These are phyloP conservation scores for Adelosebastes latens DNA, from an alignment of 2,797 vertebrate species.

Conservation along the genomic window DNA sequence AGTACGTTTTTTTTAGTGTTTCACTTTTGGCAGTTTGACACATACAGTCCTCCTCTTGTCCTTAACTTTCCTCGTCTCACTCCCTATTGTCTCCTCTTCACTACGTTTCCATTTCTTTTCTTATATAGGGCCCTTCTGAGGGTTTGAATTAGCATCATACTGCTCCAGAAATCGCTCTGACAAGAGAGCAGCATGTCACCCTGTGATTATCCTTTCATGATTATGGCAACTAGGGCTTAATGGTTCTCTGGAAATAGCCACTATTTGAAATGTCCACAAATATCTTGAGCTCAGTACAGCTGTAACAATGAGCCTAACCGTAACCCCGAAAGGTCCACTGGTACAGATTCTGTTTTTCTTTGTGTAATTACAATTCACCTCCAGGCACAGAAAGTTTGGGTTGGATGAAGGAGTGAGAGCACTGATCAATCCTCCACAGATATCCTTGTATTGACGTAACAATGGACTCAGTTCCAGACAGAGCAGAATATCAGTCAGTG, in stretches of 20 bases:
- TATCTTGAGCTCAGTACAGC: constrained; percentile 22
- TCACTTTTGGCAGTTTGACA: neutral
- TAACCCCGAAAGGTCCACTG: neutral
- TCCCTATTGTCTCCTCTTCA: neutral
- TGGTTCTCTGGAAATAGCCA: constrained; percentile 44
- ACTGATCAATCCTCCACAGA: constrained; percentile 40
- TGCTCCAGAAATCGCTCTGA: constrained; percentile 41
- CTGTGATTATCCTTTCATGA: constrained; percentile 59
- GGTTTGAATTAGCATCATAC: constrained; percentile 31
- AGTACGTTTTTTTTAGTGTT: neutral
- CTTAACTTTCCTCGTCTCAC: neutral
- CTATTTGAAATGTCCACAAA: constrained; percentile 53
- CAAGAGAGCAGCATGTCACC: constrained; percentile 39
- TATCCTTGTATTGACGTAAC: constrained; percentile 35
- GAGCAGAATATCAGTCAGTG: constrained; percentile 36
- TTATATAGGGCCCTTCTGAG: constrained; percentile 2
- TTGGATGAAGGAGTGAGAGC: constrained; percentile 30
- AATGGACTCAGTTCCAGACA: constrained; percentile 37
- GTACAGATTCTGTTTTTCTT: constrained; percentile 8
- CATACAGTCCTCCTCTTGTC: neutral
- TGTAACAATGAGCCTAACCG: constrained; percentile 10
- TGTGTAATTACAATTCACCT: constrained; percentile 15
- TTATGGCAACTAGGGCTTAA: constrained; percentile 45
- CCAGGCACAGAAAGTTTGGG: constrained; percentile 8
- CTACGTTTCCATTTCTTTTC: neutral